A percentile compares a stretch with the other conserved stretches of the same genome.
Conservation (phyloP, 2,888 invertebrate species). For the Agrochola lota region DNA sequence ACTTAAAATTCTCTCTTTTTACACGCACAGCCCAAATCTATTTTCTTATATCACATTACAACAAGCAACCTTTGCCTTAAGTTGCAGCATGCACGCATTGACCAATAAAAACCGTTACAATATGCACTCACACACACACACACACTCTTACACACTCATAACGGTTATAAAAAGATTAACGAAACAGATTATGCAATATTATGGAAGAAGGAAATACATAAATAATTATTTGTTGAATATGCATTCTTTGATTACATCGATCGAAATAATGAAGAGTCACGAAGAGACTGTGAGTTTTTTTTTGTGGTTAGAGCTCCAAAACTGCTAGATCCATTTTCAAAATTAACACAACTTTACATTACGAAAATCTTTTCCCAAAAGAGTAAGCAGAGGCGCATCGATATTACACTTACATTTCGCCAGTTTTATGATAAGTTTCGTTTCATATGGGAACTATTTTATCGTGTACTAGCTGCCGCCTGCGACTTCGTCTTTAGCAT, state of each 20-base stretch:
- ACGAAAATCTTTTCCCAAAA: not conserved
- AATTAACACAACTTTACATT: not conserved
- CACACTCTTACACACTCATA: not conserved
- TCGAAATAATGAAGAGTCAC: conserved; percentile 22
- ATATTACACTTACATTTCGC: too few species aligned
- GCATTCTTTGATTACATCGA: conserved; percentile 39
- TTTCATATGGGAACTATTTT: not conserved
- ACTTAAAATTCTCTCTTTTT: not conserved
- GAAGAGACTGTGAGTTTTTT: not conserved
- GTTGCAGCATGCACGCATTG: conserved; percentile 64
- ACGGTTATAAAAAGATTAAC: conserved; percentile 34
- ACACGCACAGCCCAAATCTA: conserved; percentile 29
- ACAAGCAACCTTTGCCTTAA: conserved; percentile 65
- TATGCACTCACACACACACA: conserved; percentile 43
- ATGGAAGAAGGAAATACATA: conserved; percentile 38
- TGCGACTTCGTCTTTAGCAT: too few species aligned
- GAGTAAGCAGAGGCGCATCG: too few species aligned
- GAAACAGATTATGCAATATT: conserved; percentile 59
- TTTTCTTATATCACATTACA: conserved; percentile 5
- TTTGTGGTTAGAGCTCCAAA: not conserved
- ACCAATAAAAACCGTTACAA: conserved; percentile 67
- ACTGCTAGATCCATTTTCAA: not conserved
- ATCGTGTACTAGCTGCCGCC: too few species aligned
- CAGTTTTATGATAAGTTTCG: not conserved
- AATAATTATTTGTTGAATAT: conserved; percentile 43